phyloP scores from a whole-genome alignment of 2,888 invertebrate genomes.

The Diaperis boleti region DNA sequence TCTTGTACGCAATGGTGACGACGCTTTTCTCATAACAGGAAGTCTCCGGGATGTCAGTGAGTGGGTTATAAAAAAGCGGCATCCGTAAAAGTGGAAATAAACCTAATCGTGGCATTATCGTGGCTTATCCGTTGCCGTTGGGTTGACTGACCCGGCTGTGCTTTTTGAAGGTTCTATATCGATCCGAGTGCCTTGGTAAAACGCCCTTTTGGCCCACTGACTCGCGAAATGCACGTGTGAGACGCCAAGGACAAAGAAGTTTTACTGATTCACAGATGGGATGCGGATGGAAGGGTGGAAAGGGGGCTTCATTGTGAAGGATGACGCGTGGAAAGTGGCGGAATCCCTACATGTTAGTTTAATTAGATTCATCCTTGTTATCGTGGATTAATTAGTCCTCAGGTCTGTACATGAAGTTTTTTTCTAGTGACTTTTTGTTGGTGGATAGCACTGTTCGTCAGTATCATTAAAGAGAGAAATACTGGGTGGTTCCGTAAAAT shows the following conservation, averaged over 20 bases:
- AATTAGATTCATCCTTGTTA: no score
- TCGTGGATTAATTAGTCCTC: no score
- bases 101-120: constrained; percentile 42
- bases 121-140: constrained; percentile 44
- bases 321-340: no score
- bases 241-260: constrained; percentile 5
- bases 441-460: no score
- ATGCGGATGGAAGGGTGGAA: not conserved
- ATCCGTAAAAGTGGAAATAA: constrained; percentile 39
- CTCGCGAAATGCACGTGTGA: constrained; percentile 42
- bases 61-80: constrained; percentile 35
- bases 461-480: no score
- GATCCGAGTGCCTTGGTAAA: constrained; percentile 38
- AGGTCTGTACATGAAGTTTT: no score
- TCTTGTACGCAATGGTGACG: not conserved
- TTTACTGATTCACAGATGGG: not conserved
- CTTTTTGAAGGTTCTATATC: constrained; percentile 44
- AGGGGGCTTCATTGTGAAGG: no score
- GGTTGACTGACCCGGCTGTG: constrained; percentile 48
- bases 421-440: no score
- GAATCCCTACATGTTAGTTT: no score
- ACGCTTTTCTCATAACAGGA: constrained; percentile 17
- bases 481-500: no score
- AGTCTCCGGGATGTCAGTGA: constrained; percentile 16
- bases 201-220: constrained; percentile 48